These are phyloP conservation scores for Microctonus aethiopoides DNA, from an alignment of 2,888 invertebrate genomes.

Conservation along the genomic window DNA sequence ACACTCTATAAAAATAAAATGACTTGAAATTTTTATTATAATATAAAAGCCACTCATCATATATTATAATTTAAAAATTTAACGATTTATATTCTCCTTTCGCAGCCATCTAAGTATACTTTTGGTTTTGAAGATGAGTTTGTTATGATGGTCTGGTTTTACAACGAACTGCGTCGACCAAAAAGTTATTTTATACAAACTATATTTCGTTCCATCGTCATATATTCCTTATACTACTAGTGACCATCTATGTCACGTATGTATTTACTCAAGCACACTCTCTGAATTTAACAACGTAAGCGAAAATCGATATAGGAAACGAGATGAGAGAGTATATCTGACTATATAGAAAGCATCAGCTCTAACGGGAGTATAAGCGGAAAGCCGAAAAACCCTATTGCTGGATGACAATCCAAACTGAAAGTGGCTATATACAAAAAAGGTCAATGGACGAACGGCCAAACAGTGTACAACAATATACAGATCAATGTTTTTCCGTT, in stretches of 20 bases:
- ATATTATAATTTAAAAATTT: neutral
- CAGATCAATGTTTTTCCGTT: neutral
- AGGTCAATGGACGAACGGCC: neutral
- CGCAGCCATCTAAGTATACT: neutral
- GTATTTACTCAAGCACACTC: neutral
- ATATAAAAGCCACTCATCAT: neutral
- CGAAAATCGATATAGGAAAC: neutral
- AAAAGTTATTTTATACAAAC: constrained; percentile 6
- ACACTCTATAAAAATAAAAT: neutral
- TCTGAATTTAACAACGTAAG: constrained; percentile 8
- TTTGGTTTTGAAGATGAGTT: neutral
- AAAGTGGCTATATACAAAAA: constrained; percentile 4
- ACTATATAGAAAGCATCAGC: constrained; percentile 1
- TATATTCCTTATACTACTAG: neutral
- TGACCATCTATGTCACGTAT: constrained; percentile 2
- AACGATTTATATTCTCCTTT: neutral
- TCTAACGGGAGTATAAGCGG: neutral
- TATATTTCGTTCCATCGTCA: neutral
- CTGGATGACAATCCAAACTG: constrained; percentile 10
- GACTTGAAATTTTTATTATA: neutral
- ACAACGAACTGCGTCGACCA: neutral
- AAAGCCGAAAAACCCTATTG: constrained; percentile 7
- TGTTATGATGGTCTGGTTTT: neutral
- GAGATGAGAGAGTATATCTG: neutral
- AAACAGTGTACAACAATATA: neutral